These are phyloP conservation scores for Phataginus tetradactyla DNA, from an alignment of 2,797 vertebrate genomes.

Conservation along the genomic window DNA sequence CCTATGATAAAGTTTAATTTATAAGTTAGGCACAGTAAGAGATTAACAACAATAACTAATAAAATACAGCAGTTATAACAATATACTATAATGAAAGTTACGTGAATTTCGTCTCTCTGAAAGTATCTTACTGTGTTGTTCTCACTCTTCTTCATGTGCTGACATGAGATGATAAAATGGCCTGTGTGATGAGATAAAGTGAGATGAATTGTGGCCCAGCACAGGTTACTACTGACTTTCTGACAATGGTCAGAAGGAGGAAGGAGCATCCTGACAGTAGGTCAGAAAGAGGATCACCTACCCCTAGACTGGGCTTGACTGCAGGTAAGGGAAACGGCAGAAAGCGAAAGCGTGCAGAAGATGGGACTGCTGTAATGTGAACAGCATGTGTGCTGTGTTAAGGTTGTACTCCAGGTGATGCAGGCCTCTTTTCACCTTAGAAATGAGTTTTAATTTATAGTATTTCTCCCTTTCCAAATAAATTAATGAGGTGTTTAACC, in stretches of 20 bases:
- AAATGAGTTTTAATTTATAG: constrained; percentile 79
- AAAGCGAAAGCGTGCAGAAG: background rate
- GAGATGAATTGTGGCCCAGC: background rate
- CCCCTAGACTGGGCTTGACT: background rate
- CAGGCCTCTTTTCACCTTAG: constrained; percentile 47
- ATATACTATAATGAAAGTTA: background rate
- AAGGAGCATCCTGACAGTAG: no score
- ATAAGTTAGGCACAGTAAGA: background rate
- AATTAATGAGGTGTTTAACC: constrained; percentile 73
- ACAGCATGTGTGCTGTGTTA: background rate
- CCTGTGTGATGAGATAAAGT: background rate
- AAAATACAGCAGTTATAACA: background rate
- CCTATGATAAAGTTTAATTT: background rate
- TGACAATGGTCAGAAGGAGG: background rate
- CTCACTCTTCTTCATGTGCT: background rate
- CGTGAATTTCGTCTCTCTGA: background rate
- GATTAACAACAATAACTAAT: background rate
- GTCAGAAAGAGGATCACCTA: background rate
- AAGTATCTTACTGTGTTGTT: background rate
- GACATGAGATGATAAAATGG: background rate
- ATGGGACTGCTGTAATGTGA: background rate
- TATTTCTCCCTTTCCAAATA: constrained; percentile 79
- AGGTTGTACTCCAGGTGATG: background rate
- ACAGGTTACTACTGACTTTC: background rate
- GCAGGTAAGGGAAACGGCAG: background rate